Evolutionary conservation across 2,113 vertebrate species (phyloP).

Genomic region (Chionodraco myersi): DNA sequence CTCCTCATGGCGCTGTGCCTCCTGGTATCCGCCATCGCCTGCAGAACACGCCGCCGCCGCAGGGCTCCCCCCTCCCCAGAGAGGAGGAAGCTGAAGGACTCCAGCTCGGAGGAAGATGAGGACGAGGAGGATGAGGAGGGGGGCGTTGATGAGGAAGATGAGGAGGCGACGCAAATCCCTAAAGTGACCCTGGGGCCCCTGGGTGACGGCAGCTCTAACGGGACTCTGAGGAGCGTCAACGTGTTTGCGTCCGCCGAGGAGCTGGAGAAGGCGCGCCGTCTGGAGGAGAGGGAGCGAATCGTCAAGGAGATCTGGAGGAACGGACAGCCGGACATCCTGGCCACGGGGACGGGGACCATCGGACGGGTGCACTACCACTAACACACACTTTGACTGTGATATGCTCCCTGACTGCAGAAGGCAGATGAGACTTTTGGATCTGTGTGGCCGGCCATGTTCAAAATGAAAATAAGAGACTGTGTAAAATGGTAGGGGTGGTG

Average conservation of each 20-base stretch:
- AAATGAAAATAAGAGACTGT: neutral
- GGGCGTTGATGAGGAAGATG: conserved; percentile 55
- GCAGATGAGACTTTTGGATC: neutral
- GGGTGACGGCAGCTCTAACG: conserved; percentile 80
- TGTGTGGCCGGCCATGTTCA: neutral
- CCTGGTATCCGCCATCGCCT: conserved; percentile 90
- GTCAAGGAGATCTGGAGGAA: conserved; percentile 98
- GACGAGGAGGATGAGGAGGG: conserved; percentile 78
- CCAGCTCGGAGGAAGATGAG: conserved; percentile 78
- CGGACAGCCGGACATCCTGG: conserved; percentile 94
- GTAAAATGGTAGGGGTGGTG: too few relatives aligned
- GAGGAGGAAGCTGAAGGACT: conserved; percentile 81
- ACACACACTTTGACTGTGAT: conserved; percentile 34
- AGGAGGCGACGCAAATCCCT: conserved; percentile 71
- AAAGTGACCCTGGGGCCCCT: conserved; percentile 55
- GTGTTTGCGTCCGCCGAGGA: conserved; percentile 95
- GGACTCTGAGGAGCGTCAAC: conserved; percentile 85
- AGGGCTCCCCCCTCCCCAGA: conserved; percentile 58
- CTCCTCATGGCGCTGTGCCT: conserved; percentile 93
- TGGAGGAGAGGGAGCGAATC: conserved; percentile 95
- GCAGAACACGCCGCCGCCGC: conserved; percentile 74
- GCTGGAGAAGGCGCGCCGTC: conserved; percentile 91
- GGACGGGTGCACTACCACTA: conserved; percentile 91
- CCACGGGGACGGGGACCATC: conserved; percentile 87
- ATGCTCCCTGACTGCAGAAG: neutral